phyloP scores from a whole-genome alignment of 2,797 vertebrate species.

The Scarus forsteni region DNA sequence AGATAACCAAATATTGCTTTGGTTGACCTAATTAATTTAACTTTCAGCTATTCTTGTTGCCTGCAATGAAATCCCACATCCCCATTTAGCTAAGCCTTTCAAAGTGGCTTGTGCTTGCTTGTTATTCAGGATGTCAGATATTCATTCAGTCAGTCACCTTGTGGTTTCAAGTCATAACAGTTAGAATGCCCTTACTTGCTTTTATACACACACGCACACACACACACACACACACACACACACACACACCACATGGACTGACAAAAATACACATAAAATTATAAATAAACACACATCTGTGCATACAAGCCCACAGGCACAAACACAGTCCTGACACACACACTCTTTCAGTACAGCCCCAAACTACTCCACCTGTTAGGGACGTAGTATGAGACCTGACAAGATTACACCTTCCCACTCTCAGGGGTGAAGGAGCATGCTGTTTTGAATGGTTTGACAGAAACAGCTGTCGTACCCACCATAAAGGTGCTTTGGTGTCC shows the following conservation, averaged over 20 bases:
- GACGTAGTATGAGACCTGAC: slow-evolving; percentile 48
- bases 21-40: slow-evolving; percentile 53
- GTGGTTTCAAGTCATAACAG: slow-evolving; percentile 62
- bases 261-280: slow-evolving; percentile 57
- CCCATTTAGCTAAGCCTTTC: slow-evolving; percentile 70
- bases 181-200: slow-evolving; percentile 59
- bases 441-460: slow-evolving; percentile 53
- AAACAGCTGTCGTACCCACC: slow-evolving; percentile 64
- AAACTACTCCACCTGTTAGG: slow-evolving; percentile 66
- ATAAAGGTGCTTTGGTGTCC: slow-evolving; percentile 59
- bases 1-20: slow-evolving; percentile 27
- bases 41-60: slow-evolving; percentile 64
- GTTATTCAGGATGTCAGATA: slow-evolving; percentile 60
- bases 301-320: slow-evolving; percentile 24
- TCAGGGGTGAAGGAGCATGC: slow-evolving; percentile 61
- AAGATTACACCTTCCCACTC: slow-evolving; percentile 47
- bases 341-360: slow-evolving; percentile 42
- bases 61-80: slow-evolving; percentile 67
- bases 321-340: slow-evolving; percentile 38
- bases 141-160: slow-evolving; percentile 70
- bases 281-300: slow-evolving; percentile 57
- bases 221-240: slow-evolving; percentile 52
- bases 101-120: slow-evolving; percentile 56
- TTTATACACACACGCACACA: slow-evolving; percentile 22
- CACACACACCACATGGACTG: slow-evolving; percentile 25